phyloP scores from a whole-genome alignment of 2,888 invertebrate species.

The Monoplex corrugatus region DNA sequence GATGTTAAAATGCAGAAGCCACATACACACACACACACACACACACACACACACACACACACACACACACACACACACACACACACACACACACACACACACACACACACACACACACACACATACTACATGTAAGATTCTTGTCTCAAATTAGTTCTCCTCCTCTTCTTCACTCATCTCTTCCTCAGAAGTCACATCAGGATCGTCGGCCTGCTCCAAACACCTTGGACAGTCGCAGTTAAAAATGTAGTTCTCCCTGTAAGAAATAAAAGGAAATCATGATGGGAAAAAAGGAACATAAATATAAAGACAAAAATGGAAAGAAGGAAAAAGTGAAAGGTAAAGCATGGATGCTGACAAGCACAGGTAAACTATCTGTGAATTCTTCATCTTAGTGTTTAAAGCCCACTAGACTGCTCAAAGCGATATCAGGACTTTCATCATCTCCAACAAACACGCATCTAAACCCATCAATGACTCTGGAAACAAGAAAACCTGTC shows the following conservation, averaged over 20 bases:
- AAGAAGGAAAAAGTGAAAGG: too few relatives aligned
- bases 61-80: constrained; percentile 10
- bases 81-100: background rate
- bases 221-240: constrained; percentile 91
- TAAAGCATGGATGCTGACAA: too few relatives aligned
- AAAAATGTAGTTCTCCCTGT: constrained; percentile 82
- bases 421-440: too few relatives aligned
- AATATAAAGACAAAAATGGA: too few relatives aligned
- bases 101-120: background rate
- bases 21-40: constrained; percentile 22
- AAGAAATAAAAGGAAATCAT: constrained; percentile 46
- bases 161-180: constrained; percentile 84
- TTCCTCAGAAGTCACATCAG: constrained; percentile 91
- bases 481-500: too few relatives aligned
- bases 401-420: too few relatives aligned
- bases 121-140: background rate
- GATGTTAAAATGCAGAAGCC: too few relatives aligned
- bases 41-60: constrained; percentile 1
- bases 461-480: too few relatives aligned
- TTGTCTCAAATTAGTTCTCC: constrained; percentile 47
- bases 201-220: constrained; percentile 87
- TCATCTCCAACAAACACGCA: too few relatives aligned
- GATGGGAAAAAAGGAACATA: too few relatives aligned
- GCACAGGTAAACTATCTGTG: too few relatives aligned
- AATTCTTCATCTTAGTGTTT: too few relatives aligned